Evolutionary conservation across 2,113 vertebrate species (phyloP), one percentile per base, ranked within the genome.

Genomic region (Thinocorus orbignyianus): DNA sequence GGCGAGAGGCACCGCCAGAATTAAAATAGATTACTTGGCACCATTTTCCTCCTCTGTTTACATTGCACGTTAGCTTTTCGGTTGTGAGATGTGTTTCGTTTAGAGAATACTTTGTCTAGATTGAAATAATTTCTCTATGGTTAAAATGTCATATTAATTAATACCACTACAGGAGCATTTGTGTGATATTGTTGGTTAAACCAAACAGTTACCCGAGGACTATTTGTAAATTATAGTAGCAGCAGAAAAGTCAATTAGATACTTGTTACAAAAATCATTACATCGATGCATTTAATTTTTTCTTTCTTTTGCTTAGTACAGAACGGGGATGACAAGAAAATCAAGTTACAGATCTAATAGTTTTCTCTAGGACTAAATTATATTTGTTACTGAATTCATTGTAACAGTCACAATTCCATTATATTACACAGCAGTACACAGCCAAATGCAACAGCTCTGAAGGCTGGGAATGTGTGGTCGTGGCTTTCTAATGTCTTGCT

Each of bases 231-330:
- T 94, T 77, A 65, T 19, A 55, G n/a, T 18, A 61, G 66, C 4
- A 6, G 74, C 87, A 94, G 90, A 86, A 96, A 94, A 94, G 94
- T 95, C 87, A 66, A 70, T 96, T 88, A 73, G 37, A 49, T 58
- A 48, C 49, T 95, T 90, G 78, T 90, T 91, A 49, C 49, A 91
- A 91, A 93, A 93, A 85, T 82, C 46, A 46, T 82, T 79, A 49
- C 62, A 61, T 82, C 39, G 57, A 61, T 72, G 65, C 6, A 26
- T 87, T 89, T 91, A 57, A 28, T 49, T 70, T 89, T 92, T 93
- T 79, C 30, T 55, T 91, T 74, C 28, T 69, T 88, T 86, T 81
- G 22, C 33, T 90, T 92, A 68, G 55, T 85, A 17, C 24, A 65
- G 48, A 93, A 81, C 4, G 28, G 35, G 39, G 28, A 55, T 88